Conservation (phyloP, 2,113 vertebrate species). For the Todiramphus chloris region DNA sequence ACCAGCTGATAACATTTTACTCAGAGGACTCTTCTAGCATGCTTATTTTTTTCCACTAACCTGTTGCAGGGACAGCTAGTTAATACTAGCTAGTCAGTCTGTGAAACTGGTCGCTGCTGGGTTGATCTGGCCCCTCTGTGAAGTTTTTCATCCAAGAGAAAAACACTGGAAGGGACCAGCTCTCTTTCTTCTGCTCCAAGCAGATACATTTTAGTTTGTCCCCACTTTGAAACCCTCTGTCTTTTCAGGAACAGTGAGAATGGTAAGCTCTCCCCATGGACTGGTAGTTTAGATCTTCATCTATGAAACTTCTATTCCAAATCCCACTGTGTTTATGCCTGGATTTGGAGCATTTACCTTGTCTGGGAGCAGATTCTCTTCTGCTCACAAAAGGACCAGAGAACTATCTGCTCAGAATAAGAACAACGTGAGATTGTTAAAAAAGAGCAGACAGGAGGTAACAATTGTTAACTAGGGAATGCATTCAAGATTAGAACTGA, state of each 20-base stretch:
- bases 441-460: neutral
- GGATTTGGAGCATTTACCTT: neutral
- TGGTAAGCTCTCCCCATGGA: rapidly evolving
- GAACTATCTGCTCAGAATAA: neutral
- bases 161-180: rapidly evolving
- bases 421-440: neutral
- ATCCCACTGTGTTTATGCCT: neutral
- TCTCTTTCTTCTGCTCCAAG: neutral
- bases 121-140: neutral
- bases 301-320: neutral
- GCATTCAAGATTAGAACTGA: neutral
- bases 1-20: neutral
- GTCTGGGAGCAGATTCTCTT: neutral
- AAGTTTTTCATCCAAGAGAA: neutral
- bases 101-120: neutral
- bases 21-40: neutral
- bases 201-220: neutral
- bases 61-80: neutral
- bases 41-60: neutral
- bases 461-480: neutral
- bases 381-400: neutral
- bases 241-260: neutral
- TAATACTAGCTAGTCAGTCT: neutral
- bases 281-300: neutral
- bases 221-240: neutral